These are phyloP conservation scores for Plutella xylostella DNA, from an alignment of 2,888 invertebrate genomes.

Conservation along the genomic window DNA sequence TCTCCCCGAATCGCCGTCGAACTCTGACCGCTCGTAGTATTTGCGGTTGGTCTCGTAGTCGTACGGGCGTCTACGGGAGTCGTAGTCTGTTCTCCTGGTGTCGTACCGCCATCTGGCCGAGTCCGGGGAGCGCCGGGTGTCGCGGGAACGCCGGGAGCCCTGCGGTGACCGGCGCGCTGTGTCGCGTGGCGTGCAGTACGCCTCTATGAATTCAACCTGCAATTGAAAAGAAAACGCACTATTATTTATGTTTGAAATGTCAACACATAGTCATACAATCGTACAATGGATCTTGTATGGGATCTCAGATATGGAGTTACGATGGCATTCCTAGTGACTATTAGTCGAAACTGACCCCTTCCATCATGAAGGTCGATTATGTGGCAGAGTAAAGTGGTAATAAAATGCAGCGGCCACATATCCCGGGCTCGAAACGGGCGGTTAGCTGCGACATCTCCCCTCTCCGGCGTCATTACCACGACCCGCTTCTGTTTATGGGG, in stretches of 20 bases:
- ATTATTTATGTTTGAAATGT: too few relatives aligned
- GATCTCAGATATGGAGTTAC: conserved; percentile 16
- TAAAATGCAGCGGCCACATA: conserved; percentile 71
- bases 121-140: conserved; percentile 54
- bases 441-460: conserved; percentile 53
- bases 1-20: conserved; percentile 53
- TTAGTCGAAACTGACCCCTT: conserved; percentile 57
- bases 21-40: conserved; percentile 38
- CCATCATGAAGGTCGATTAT: conserved; percentile 65
- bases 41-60: conserved; percentile 42
- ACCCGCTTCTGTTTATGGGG: conserved; percentile 65
- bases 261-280: background rate
- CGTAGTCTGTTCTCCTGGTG: conserved; percentile 51
- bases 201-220: conserved; percentile 79
- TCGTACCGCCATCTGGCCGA: conserved; percentile 61
- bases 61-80: conserved; percentile 50
- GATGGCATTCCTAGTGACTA: conserved; percentile 44
- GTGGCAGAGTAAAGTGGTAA: conserved; percentile 68
- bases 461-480: conserved; percentile 58
- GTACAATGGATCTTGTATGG: background rate
- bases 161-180: conserved; percentile 65
- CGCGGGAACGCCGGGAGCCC: conserved; percentile 54
- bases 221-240: conserved; percentile 33
- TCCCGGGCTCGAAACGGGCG: conserved; percentile 61
- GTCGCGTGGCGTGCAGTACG: conserved; percentile 80